phyloP scores from a whole-genome alignment of 2,888 invertebrate genomes.

The Netelia fuscicornis region DNA sequence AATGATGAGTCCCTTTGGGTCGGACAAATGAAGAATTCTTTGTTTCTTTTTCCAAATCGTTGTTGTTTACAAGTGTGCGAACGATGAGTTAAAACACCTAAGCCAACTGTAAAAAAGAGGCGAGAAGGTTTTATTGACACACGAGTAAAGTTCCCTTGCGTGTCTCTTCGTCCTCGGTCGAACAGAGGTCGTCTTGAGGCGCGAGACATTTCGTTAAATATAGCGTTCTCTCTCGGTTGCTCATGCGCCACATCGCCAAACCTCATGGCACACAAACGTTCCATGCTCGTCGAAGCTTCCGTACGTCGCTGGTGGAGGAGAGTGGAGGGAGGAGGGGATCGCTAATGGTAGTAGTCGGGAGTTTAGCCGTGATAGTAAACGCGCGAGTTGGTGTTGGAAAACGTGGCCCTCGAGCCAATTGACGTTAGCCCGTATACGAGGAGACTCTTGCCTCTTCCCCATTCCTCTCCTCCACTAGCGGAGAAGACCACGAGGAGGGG shows the following conservation, averaged over 20 bases:
- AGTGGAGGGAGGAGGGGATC: conserved; percentile 22
- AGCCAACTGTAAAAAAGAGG: too few species aligned
- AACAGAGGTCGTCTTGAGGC: conserved; percentile 23
- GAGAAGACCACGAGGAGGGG: background rate
- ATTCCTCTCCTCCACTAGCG: background rate
- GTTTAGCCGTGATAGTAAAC: conserved; percentile 24
- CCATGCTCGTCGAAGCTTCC: conserved; percentile 1
- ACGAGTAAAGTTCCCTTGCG: conserved; percentile 16
- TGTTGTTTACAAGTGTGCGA: too few species aligned
- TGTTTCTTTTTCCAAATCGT: conserved; percentile 7
- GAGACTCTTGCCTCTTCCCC: background rate
- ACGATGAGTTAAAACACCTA: too few species aligned
- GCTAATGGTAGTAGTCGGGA: conserved; percentile 54
- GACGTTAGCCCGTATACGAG: conserved; percentile 20
- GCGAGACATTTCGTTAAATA: conserved; percentile 37
- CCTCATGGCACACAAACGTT: conserved; percentile 45
- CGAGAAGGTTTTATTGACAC: too few species aligned
- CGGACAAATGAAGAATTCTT: background rate
- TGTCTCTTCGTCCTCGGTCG: conserved; percentile 1
- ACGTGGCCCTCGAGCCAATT: conserved; percentile 57
- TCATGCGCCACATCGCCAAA: conserved; percentile 38
- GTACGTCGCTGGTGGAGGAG: conserved; percentile 24
- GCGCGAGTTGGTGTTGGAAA: conserved; percentile 40
- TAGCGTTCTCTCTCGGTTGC: conserved; percentile 23
- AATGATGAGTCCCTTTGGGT: background rate